Conservation (phyloP, 2,888 invertebrate genomes). For the Trachelus stipa region DNA sequence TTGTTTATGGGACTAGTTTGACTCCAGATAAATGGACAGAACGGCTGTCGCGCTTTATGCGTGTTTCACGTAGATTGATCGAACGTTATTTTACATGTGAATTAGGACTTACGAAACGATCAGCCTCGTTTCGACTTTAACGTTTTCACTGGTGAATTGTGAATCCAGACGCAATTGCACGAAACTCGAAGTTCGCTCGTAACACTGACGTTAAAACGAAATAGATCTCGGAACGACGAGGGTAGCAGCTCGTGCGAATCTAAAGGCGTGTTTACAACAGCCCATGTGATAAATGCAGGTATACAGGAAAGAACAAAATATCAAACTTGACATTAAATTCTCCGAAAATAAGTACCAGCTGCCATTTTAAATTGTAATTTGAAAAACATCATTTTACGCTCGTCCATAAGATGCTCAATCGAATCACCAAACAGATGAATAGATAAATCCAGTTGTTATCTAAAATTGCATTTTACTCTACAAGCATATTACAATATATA, state of each 20-base stretch:
- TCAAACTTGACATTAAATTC: neutral
- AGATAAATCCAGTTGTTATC: no score
- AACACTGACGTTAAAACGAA: constrained; percentile 19
- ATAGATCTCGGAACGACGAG: constrained; percentile 17
- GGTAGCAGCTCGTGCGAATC: constrained; percentile 12
- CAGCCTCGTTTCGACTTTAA: neutral
- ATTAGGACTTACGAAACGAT: neutral
- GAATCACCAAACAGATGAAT: no score
- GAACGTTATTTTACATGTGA: neutral
- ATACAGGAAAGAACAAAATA: neutral
- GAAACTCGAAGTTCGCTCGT: constrained; percentile 9
- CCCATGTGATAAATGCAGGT: neutral
- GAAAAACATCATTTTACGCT: no score
- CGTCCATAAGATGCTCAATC: no score
- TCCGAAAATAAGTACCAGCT: neutral
- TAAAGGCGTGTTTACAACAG: neutral
- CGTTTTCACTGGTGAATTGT: neutral
- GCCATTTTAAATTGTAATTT: neutral
- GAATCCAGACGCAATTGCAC: neutral
- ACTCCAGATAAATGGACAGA: neutral
- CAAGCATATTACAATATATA: no score
- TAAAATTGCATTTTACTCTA: no score
- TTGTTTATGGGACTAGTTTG: neutral
- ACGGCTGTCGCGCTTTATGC: neutral
- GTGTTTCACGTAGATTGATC: neutral